Evolutionary conservation across 2,113 vertebrate species (phyloP).

Genomic region (Scomber scombrus): DNA sequence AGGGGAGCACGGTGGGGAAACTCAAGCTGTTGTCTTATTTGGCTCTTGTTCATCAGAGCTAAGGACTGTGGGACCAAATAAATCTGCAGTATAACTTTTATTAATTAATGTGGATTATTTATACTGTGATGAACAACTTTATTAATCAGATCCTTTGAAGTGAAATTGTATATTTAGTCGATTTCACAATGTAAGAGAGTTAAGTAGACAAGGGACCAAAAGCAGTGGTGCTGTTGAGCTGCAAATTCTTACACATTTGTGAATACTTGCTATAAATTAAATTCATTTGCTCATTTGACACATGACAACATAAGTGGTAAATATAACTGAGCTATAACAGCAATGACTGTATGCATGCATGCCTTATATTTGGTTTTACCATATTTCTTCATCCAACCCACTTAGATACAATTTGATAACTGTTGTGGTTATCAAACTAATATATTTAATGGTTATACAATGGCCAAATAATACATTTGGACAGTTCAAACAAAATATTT

Average conservation of each 20-base stretch:
- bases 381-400: no score
- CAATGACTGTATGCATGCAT: no score
- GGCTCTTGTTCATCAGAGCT: constrained; percentile 59
- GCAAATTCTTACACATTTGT: background rate
- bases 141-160: constrained; percentile 57
- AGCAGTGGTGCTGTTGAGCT: background rate
- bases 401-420: no score
- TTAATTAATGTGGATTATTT: constrained; percentile 58
- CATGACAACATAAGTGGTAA: no score
- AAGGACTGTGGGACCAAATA: constrained; percentile 39
- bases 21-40: constrained; percentile 50
- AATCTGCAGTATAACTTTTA: constrained; percentile 48
- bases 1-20: constrained; percentile 66
- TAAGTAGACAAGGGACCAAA: constrained; percentile 19
- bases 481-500: no score
- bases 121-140: constrained; percentile 65
- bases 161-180: constrained; percentile 23
- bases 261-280: no score
- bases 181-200: constrained; percentile 3
- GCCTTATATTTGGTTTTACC: no score
- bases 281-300: background rate
- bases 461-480: no score
- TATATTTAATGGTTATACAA: no score
- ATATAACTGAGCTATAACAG: no score
- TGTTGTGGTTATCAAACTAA: no score